These are phyloP conservation scores for Nomada ruficornis DNA, from an alignment of 2,888 invertebrate genomes.

Conservation along the genomic window DNA sequence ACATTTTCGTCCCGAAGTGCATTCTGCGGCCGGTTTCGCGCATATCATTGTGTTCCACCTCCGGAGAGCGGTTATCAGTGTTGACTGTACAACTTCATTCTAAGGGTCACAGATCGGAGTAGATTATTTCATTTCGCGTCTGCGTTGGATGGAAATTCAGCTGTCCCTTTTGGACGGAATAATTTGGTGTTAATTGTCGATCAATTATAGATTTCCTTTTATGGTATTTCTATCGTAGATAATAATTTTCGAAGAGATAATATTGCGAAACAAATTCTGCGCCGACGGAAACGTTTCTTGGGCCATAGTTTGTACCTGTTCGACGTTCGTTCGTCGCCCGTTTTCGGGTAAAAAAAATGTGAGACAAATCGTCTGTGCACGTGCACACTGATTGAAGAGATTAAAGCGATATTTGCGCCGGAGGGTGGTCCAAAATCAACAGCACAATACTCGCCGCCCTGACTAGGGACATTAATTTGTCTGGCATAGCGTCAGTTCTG, in stretches of 20 bases:
- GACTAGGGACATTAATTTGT: constrained; percentile 58
- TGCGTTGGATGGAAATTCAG: too few relatives aligned
- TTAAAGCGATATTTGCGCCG: constrained; percentile 47
- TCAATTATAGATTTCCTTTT: too few relatives aligned
- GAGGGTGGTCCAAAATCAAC: constrained; percentile 45
- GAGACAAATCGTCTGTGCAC: constrained; percentile 27
- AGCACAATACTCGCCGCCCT: constrained; percentile 39
- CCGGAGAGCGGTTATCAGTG: neutral
- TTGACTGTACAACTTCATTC: neutral
- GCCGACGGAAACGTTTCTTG: neutral
- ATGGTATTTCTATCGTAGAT: too few relatives aligned
- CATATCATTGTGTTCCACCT: neutral
- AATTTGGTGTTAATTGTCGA: too few relatives aligned
- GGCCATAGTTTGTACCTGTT: neutral
- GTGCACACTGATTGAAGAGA: constrained; percentile 27
- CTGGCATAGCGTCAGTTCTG: constrained; percentile 49
- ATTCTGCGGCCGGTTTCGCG: neutral
- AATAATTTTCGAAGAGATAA: too few relatives aligned
- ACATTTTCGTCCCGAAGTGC: neutral
- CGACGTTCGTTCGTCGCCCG: neutral
- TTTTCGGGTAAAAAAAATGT: neutral
- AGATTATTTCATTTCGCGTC: neutral
- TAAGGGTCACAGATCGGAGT: too few relatives aligned
- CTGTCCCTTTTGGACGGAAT: too few relatives aligned
- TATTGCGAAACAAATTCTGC: too few relatives aligned